Evolutionary conservation across 2,113 vertebrate genomes (phyloP).

Genomic region (Smithornis capensis): DNA sequence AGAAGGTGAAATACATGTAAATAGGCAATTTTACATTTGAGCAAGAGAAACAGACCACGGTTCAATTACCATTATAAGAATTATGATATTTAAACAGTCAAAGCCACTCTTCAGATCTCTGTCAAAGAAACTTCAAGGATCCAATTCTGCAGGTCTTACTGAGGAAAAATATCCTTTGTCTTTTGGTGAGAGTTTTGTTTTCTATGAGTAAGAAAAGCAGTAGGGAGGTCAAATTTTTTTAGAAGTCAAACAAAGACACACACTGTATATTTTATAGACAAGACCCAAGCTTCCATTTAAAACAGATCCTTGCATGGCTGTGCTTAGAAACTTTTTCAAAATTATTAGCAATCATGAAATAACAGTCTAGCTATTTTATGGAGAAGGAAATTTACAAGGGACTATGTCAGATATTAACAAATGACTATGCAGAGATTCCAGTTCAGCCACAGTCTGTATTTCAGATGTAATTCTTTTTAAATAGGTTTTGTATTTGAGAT

Average conservation of each 20-base stretch:
- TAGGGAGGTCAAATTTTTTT: not conserved
- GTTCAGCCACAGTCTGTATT: not conserved
- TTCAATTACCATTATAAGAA: not conserved
- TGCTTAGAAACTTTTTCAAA: not conserved
- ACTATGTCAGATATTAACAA: not conserved
- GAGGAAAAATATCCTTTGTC: not conserved
- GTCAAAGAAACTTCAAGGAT: not conserved
- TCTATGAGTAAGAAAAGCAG: not conserved
- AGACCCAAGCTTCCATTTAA: not conserved
- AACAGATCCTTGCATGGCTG: not conserved
- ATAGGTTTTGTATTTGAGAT: not conserved
- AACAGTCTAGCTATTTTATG: not conserved
- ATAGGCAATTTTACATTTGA: constrained; percentile 13
- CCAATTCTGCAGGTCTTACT: not conserved
- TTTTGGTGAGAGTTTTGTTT: not conserved
- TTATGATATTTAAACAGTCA: not conserved
- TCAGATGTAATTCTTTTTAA: not conserved
- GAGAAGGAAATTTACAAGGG: not conserved
- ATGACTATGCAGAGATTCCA: not conserved
- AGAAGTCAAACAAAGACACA: not conserved
- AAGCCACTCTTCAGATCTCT: not conserved
- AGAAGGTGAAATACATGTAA: constrained; percentile 28
- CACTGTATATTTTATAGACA: not conserved
- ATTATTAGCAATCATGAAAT: not conserved
- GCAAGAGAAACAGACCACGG: not conserved